Evolutionary conservation across 2,797 vertebrate species (phyloP), one percentile per base, ranked within the genome.

Genomic region (Sebastes taczanowskii): DNA sequence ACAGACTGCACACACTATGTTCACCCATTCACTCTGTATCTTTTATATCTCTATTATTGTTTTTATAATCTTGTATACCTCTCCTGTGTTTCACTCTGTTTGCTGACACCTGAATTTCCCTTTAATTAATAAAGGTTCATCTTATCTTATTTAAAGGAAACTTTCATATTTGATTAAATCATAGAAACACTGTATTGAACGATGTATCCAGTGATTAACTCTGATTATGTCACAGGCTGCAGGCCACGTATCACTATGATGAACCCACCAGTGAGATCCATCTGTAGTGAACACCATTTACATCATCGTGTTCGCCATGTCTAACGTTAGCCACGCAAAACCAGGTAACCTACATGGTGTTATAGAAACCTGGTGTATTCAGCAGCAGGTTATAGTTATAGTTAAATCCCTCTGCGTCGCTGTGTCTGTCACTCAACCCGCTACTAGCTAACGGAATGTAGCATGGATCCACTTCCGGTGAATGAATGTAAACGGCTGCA

Each of bases 401-500:
- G 35, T 38, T 38, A 49, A 35, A 61, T 3, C 14, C 3, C 6
- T 7, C 29, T 18, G 1, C 32, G 70, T 22, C 23, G 20, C 34
- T 61, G 18, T 38, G 11, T 38, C 35, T 5, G 30, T 20, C 67
- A 66, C 14, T 61, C 52, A 69, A 38, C 35, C 34, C 38, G 16
- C 27, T 23, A 6, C 7, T 23, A 68, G 91, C 92, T 93, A 91
- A 86, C 86, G 49, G 77, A 82, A 84, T 73, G 84, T 91, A 92
- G 92, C 91, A 78, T 81, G 32, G 67, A 38, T 53, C 78, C 62
- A 86, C 86, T 88, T 91, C 89, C 90, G 86, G 80, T 69, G 53
- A 78, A 78, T 67, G 67, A 64, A 67, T 63, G 62, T 52, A 64
- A 3, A 65, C 42, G 20, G 56, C 35, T 38, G 35, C 0, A 13